phyloP scores from a whole-genome alignment of 2,113 vertebrate genomes.

The Nothocercus julius region DNA sequence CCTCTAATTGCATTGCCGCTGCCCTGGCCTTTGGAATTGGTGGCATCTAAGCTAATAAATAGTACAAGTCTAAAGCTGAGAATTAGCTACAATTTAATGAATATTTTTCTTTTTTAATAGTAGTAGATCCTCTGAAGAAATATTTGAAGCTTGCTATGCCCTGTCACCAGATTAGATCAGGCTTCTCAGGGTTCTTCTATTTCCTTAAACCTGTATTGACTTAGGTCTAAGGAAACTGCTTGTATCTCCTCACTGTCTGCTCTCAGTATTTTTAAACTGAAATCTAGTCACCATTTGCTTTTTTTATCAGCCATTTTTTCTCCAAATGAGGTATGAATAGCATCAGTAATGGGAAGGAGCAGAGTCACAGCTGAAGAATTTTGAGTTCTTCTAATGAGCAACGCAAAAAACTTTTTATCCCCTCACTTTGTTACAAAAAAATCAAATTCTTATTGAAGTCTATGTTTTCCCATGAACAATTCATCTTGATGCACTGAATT shows the following conservation, averaged over 20 bases:
- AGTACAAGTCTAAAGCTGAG: neutral
- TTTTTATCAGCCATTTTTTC: neutral
- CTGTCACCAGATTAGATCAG: neutral
- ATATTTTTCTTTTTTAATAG: neutral
- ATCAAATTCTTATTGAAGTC: neutral
- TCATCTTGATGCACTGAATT: neutral
- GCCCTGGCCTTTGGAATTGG: neutral
- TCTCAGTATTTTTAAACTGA: slow-evolving; percentile 19
- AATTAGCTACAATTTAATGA: neutral
- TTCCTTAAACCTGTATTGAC: slow-evolving; percentile 27
- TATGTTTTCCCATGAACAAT: neutral
- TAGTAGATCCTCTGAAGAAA: neutral
- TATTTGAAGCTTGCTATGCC: fast-evolving
- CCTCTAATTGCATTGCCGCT: neutral
- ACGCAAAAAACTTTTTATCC: neutral
- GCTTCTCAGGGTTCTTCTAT: neutral
- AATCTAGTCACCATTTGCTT: neutral
- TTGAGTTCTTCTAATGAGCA: neutral
- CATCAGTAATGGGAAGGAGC: neutral
- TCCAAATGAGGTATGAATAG: neutral
- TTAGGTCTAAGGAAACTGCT: neutral
- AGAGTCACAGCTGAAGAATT: neutral
- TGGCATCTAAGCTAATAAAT: neutral
- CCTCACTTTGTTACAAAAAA: neutral
- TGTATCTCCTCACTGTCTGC: neutral